Conservation (phyloP, 2,797 vertebrate genomes). For the Ambastaia sidthimunki region DNA sequence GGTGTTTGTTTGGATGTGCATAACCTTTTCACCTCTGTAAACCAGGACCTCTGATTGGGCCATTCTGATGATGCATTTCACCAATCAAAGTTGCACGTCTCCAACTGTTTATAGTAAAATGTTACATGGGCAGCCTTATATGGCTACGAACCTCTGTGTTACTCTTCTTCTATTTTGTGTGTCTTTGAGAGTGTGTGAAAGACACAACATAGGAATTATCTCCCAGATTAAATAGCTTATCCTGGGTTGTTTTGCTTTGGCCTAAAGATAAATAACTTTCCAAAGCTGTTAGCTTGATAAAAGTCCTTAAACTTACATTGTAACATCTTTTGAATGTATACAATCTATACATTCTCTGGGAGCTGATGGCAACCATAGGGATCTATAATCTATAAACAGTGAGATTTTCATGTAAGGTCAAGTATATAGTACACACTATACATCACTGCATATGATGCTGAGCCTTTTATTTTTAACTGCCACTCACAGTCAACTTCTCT, state of each 20-base stretch:
- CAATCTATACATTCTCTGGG: too few relatives aligned
- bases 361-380: neutral
- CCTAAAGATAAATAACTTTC: slow-evolving; percentile 17
- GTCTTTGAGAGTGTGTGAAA: slow-evolving; percentile 33
- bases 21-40: slow-evolving; percentile 57
- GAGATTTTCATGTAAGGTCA: neutral
- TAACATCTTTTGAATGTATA: neutral
- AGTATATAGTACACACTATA: neutral
- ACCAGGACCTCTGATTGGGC: slow-evolving; percentile 50
- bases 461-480: slow-evolving; percentile 70
- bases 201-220: slow-evolving; percentile 36
- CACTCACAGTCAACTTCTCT: slow-evolving; percentile 55
- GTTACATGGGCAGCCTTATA: slow-evolving; percentile 76
- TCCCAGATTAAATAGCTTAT: slow-evolving; percentile 42
- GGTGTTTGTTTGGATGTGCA: slow-evolving; percentile 60
- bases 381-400: neutral
- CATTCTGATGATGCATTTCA: slow-evolving; percentile 53
- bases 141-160: slow-evolving; percentile 73
- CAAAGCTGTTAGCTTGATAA: slow-evolving; percentile 15
- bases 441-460: too few relatives aligned
- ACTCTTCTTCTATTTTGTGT: slow-evolving; percentile 61
- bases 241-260: slow-evolving; percentile 40
- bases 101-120: slow-evolving; percentile 76
- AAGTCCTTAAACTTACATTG: neutral
- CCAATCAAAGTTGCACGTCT: slow-evolving; percentile 58